These are phyloP conservation scores for Astropecten irregularis DNA, from an alignment of 53 echinoderm and acorn worm genomes.

Conservation along the genomic window DNA sequence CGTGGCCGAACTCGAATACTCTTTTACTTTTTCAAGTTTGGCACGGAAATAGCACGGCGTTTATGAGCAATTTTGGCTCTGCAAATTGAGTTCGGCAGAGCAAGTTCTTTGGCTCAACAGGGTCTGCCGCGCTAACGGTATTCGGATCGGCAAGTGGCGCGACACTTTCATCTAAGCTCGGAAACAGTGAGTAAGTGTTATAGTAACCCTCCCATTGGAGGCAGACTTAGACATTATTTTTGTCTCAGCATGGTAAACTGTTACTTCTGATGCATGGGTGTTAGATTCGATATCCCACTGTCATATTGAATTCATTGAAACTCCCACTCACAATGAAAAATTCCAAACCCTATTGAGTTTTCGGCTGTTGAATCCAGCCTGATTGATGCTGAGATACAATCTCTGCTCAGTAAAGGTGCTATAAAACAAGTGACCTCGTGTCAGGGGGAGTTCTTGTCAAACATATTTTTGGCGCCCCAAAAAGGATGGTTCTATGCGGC, in stretches of 20 bases:
- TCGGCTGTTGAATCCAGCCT: not conserved
- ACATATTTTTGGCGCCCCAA: not conserved
- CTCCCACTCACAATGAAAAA: not conserved
- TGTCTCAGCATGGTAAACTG: not conserved
- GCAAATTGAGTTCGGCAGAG: too few species aligned
- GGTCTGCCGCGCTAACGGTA: too few species aligned
- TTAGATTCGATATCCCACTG: not conserved
- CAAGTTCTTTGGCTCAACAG: too few species aligned
- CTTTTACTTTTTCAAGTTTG: too few species aligned
- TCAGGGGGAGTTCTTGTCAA: not conserved
- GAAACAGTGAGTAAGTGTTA: not conserved
- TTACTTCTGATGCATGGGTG: slow-evolving; percentile 18
- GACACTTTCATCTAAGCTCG: too few species aligned
- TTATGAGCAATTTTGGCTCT: too few species aligned
- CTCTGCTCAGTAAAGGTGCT: not conserved
- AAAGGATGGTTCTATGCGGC: not conserved
- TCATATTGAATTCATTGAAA: slow-evolving; percentile 1
- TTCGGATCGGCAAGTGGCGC: too few species aligned
- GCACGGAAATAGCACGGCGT: too few species aligned
- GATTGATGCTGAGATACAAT: not conserved
- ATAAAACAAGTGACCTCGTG: not conserved
- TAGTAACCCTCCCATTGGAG: too few species aligned
- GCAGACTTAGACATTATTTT: not conserved
- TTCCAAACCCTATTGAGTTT: not conserved
- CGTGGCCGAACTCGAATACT: too few species aligned